Base-by-base conservation (phyloP, 2,797 vertebrate genomes). In the Molothrus ater region DNA sequence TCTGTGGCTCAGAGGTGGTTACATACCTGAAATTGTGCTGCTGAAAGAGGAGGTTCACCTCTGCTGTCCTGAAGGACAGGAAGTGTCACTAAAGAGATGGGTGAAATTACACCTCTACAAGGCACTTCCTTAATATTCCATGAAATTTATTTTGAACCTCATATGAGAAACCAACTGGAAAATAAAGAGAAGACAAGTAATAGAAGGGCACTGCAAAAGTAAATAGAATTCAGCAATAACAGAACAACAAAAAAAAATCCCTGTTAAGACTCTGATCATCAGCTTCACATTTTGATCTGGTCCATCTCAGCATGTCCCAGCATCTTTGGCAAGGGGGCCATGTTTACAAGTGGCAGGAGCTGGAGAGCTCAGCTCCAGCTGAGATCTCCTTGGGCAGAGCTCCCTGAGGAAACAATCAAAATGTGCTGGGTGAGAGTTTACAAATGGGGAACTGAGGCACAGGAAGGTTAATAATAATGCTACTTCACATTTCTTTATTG, bases 401-500 rank as follows among this genome's bases (percentile, higher is more conserved):
- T 88, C 93, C 54, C 6, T 20, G 34, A 73, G 59, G 73, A 93
- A 92, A 78, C 0, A 80, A 26, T 64, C 38, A 60, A 61, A 87
- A 63, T 14, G 43, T 40, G 10, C 57, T 47, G 69, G 34, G 13
- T 65, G 69, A 54, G 80, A 80, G 50, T 72, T 90, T 71, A 64
- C 38, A 91, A 95, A 96, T 91, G 86, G 86, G 93, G 96, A 95
- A 96, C 92, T 0, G 3, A 91, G 57, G 91, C 53, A 85, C 91
- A 82, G 91, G 92, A 97, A 94, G 81, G 68, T 71, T 93, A 95
- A 92, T 95, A 94, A 96, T 94, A 95, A 87, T 89, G 88, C 89
- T 83, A 94, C 81, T 83, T 85, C 60, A 20, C 68, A 80, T 95
- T 83, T 91, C 42, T 96, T 85, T 86, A 94, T 92, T 96, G 38